phyloP scores from a whole-genome alignment of 2,888 invertebrate genomes.

The Ichneumoninae sp. region DNA sequence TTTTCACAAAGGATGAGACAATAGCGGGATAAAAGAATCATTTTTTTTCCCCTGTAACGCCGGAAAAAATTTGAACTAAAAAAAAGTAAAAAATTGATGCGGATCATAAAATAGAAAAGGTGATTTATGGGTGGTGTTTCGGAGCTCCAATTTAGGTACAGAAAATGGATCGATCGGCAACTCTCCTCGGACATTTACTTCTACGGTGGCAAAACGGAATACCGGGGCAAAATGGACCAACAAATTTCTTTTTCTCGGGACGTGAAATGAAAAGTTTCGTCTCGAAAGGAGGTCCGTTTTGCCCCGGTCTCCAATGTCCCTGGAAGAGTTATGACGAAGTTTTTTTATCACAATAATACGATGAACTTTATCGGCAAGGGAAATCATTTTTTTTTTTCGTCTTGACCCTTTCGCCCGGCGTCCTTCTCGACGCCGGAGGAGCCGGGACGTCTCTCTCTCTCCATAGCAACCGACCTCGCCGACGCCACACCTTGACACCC shows the following conservation, averaged over 20 bases:
- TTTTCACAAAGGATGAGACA: conserved; percentile 1
- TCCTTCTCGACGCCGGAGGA: conserved; percentile 17
- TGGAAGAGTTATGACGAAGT: neutral
- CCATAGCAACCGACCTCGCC: conserved; percentile 11
- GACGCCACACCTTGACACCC: neutral
- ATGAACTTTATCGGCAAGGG: conserved; percentile 25
- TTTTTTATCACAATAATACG: conserved; percentile 29
- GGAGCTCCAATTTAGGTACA: too few relatives aligned
- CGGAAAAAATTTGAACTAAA: neutral
- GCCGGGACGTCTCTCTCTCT: neutral
- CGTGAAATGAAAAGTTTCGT: too few relatives aligned
- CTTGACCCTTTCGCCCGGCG: conserved; percentile 11
- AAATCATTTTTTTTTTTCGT: conserved; percentile 20
- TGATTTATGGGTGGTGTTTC: too few relatives aligned
- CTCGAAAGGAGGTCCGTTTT: too few relatives aligned
- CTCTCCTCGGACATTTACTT: too few relatives aligned
- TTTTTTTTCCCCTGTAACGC: neutral
- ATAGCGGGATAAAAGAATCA: neutral
- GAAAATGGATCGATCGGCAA: too few relatives aligned
- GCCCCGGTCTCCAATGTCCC: neutral
- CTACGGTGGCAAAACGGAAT: too few relatives aligned
- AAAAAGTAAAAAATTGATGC: neutral
- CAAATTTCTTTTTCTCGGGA: too few relatives aligned
- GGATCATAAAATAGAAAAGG: neutral
- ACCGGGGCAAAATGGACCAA: too few relatives aligned